Conservation (phyloP, 2,888 invertebrate genomes). For the Cheilosia grossa region DNA sequence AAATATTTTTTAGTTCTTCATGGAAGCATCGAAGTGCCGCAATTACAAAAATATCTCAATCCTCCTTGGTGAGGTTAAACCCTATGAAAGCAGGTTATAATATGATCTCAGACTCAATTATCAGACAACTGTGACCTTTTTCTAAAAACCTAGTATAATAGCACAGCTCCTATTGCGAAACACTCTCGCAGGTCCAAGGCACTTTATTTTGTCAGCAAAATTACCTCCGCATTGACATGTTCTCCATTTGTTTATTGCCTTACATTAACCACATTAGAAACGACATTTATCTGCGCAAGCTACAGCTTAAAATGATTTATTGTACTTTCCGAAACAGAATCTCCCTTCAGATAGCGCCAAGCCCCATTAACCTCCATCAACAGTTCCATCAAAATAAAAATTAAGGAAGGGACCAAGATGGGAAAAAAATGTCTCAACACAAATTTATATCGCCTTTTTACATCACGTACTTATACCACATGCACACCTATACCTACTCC, state of each 20-base stretch:
- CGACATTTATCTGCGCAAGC: constrained; percentile 36
- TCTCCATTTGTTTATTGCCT: constrained; percentile 26
- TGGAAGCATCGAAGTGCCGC: too few species aligned
- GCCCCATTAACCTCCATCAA: constrained; percentile 60
- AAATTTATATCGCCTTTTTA: constrained; percentile 56
- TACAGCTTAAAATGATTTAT: constrained; percentile 40
- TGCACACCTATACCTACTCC: not conserved
- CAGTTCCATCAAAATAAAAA: constrained; percentile 65
- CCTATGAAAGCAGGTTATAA: too few species aligned
- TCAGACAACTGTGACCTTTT: not conserved
- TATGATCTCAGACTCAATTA: too few species aligned
- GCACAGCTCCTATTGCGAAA: not conserved
- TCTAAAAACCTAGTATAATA: too few species aligned
- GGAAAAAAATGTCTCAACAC: constrained; percentile 58
- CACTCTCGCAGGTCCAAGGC: not conserved
- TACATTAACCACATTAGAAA: constrained; percentile 32
- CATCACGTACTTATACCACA: constrained; percentile 8
- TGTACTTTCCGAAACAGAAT: not conserved
- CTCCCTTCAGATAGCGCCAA: constrained; percentile 40
- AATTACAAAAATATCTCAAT: too few species aligned
- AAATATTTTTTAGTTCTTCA: too few species aligned
- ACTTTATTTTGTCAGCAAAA: not conserved
- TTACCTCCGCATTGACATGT: constrained; percentile 34
- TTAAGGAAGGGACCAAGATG: constrained; percentile 49
- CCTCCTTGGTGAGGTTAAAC: too few species aligned